Evolutionary conservation across 2,888 invertebrate species (phyloP), one percentile per base, ranked within the genome.

Genomic region (Metalampra italica): DNA sequence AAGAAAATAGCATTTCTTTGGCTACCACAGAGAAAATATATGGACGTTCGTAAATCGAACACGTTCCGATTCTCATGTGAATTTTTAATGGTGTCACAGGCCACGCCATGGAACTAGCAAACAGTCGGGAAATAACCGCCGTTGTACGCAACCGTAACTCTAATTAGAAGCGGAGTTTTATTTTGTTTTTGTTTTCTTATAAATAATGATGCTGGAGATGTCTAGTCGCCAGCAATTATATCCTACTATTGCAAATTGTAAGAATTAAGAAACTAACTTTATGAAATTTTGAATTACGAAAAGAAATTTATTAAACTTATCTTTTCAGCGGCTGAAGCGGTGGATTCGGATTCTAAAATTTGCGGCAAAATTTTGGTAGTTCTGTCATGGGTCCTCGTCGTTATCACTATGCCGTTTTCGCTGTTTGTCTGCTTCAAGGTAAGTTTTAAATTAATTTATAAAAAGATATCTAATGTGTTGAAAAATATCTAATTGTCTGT

Each of bases 371-470:
- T 97, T 53, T 90, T 98, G 42, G 94, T 96, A 40, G 90, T 91
- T 14, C 80, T 98, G 32, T 96, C 97, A 7, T 97, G 97, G 94
- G 74, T 95, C 3, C 74, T 98, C 34, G 95, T 98, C 34, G 78
- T 94, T 14, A 60, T 96, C 36, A 97, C 98, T 0, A 94, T 98
- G 92, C 98, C 98, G 0, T 96, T 98, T 68, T 97, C 97, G 0
- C 91, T 98, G 5, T 94, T 97, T 78, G 91, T 98, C 50, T 97
- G 97, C 78, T 96, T 98, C 76, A 98, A 98, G 95, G 97, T 97
- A 90, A 91, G 91, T 66, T 7, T 32, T 32, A 2, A 9, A 11
- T 32, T 8, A 32, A 32, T 32, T 3, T 32, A 22, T 22, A 3
- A 22, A 22, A 22, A 22, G 22, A 3, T 22, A 22, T 22, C 5